Conservation (phyloP, 2,113 vertebrate species). For the Petrocephalus zakoni region DNA sequence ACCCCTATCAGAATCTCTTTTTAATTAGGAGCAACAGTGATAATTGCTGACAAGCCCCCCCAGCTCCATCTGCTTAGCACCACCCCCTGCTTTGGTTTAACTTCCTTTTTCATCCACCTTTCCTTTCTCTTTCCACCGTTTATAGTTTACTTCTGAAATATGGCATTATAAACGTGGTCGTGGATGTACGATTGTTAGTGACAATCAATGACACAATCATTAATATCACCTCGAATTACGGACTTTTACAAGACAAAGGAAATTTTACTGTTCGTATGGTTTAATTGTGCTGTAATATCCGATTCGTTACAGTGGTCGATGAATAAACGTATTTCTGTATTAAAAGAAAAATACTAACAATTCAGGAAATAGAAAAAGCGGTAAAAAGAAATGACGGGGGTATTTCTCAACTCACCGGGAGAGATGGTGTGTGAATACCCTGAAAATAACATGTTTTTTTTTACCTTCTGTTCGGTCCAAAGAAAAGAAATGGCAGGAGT, state of each 20-base stretch:
- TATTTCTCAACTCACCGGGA: constrained; percentile 3
- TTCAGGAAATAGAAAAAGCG: background rate
- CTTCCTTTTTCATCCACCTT: background rate
- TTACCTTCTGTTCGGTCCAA: constrained; percentile 44
- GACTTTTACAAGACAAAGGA: background rate
- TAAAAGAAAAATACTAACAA: background rate
- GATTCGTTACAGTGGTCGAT: background rate
- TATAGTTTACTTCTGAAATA: constrained; percentile 1
- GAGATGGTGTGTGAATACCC: constrained; percentile 10
- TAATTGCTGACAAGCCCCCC: constrained; percentile 25
- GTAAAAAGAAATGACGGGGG: background rate
- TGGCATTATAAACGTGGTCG: background rate
- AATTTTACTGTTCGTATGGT: background rate
- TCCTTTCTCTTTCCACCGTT: background rate
- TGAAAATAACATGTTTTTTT: constrained; percentile 43
- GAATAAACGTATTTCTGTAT: background rate
- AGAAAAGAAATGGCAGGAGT: constrained; percentile 38
- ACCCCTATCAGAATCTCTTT: constrained; percentile 25
- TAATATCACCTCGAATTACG: background rate
- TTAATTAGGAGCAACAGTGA: constrained; percentile 33
- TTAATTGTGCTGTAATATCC: background rate
- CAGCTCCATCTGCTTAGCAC: background rate
- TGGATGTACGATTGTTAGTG: background rate
- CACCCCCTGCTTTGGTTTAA: background rate
- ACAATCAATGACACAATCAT: background rate